Evolutionary conservation across 2,888 invertebrate species (phyloP), one percentile per base, ranked within the genome.

Genomic region (Platynereis dumerilii): DNA sequence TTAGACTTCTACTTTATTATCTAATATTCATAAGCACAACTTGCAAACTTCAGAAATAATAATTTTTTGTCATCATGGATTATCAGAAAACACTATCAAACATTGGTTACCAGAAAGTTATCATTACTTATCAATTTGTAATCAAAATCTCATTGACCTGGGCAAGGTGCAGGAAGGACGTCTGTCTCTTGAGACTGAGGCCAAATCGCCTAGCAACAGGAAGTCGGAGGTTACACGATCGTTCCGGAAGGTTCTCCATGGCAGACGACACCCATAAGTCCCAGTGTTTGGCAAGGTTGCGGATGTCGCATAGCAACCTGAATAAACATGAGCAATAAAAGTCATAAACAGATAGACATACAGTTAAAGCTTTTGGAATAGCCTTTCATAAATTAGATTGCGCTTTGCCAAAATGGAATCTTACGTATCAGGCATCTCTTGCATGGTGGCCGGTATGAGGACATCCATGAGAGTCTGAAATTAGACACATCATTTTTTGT

Each of bases 391-490:
- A 44, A 44, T 44, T 12, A n/a, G n/a, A n/a, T n/a, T n/a, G n/a
- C n/a, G n/a, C n/a, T 42, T 53, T 15, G n/a, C n/a, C n/a, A n/a
- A 57, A 57, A 20, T 10, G 29, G 15, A n/a, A 57, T 12, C 81
- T 77, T 71, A 84, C 84, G 77, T 82, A 75, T 84, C 84, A 45
- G 84, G 79, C 80, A 84, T 82, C 72, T 84, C 84, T 68, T 83
- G 82, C 81, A 84, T 82, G 0, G 83, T 83, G 2, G 83, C 74
- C 1, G 84, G 84, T 57, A 84, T 82, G 2, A 84, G 70, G 2
- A 84, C 80, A 65, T 84, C 84, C 2, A 77, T 80, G 17, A 84
- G 66, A 15, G 83, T 83, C 83, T 84, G 70, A 7, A 75, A 72
- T 58, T 45, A n/a, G n/a, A n/a, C n/a, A n/a, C n/a, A n/a, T n/a